Evolutionary conservation across 2,797 vertebrate species (phyloP), one percentile per base, ranked within the genome.

Genomic region (Delichon dasypus): DNA sequence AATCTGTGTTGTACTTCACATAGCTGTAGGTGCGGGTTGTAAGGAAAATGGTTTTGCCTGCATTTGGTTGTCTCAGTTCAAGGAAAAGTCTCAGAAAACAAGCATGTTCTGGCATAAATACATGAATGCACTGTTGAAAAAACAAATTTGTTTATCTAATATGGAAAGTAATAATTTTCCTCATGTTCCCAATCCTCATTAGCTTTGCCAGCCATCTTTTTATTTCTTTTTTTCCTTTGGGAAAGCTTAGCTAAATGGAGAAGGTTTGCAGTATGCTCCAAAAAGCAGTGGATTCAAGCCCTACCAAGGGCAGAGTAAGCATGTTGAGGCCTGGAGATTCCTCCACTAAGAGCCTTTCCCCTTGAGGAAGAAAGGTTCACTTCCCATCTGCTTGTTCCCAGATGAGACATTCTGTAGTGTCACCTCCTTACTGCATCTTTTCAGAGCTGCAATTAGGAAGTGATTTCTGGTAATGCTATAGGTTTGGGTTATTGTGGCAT

Each of bases 401-500:
- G 30, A 29, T 32, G 48, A 67, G 55, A 13, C 32, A 47, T 84
- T 71, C 21, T 45, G 15, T 38, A 29, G 4, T 7, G 16, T 72
- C 16, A 10, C 4, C 55, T 62, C 2, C 0, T 75, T 58, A 23
- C 36, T 47, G 29, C 11, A 1, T 65, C 58, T 58, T 75, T 65
- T 25, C 48, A 32, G 85, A 44, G 71, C 4, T 62, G 29, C 38
- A 61, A 0, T 36, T 34, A 20, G n/a, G 22, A 45, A 42, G 14
- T 1, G 1, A 7, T 61, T 26, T 87, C 73, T 70, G 60, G 45
- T 34, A n/a, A 0, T 44, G 30, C 19, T 21, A 0, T 10, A 42
- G 29, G 10, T 75, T 42, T 73, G 45, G 38, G 7, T 93, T 78
- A 20, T 40, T 45, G 51, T 72, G 47, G 32, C 12, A 7, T 87